Base-by-base conservation (phyloP, 2,113 vertebrate species). In the Mormoops blainvillei region DNA sequence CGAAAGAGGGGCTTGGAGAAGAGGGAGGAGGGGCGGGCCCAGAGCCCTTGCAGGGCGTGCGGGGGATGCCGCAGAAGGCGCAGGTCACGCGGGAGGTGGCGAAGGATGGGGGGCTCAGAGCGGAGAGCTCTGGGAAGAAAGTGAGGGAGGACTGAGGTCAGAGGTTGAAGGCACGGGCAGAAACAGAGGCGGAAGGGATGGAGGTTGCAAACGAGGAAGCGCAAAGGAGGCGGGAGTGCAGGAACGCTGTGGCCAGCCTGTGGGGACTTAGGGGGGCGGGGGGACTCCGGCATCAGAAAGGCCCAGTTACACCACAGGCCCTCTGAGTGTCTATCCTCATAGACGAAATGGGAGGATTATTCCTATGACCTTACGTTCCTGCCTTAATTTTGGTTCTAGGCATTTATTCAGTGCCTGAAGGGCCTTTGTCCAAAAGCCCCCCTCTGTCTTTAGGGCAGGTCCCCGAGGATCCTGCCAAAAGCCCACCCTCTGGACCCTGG, bases 261-360 rank as follows among this genome's bases (percentile, higher is more conserved):
- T 15, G 36, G 20, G 28, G 8, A 4, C 5, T n/a, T n/a, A n/a
- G n/a, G n/a, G 4, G 1, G 9, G 16, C 1, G 12, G 28, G 12
- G 28, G 85, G 38, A n/a, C 54, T 3, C 1, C 0, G 20, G 56
- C 16, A 3, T 36, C 77, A 38, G 18, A 12, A 13, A 16, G 16
- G 36, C 15, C 54, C 8, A 8, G 56, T 3, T 22, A 13, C 54
- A 43, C 19, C 9, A 38, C 8, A 16, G 24, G 24, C 18, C 74
- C 52, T 26, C 78, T 2, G 78, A 33, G 19, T 43, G 45, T 54
- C 31, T 54, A 24, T 54, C 31, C 19, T 83, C n/a, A 18, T 10
- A n/a, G 70, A 36, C 19, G 19, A 63, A 45, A 10, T 4, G 9
- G 68, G 36, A 19, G 36, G 7, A 36, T 74, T 83, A 54, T 22